Base-by-base conservation (phyloP, 1,140 invertebrate species). In the Myzus persicae region DNA sequence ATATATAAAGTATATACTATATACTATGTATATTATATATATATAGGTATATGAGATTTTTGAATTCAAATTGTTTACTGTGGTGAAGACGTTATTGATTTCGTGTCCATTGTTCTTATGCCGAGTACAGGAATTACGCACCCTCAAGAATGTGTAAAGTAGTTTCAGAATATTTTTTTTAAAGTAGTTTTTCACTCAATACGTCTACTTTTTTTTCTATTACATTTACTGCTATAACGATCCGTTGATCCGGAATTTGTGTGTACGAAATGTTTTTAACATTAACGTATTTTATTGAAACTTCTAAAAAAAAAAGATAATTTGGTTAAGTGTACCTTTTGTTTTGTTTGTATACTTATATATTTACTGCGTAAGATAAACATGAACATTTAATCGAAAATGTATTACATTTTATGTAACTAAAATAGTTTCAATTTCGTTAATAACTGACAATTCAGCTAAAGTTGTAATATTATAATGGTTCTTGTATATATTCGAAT, bases 291-390 rank as follows among this genome's bases (percentile, higher is more conserved):
- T 88, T n/a, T 46, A 88, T 44, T 36, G 85, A 88, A 36, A 88
- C 42, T 48, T 88, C 31, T 44, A n/a, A 46, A 87, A 87, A 87
- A 26, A 87, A n/a, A 48, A 88, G 20, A 88, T 88, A 88, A 88
- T 88, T 88, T 46, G 44, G 42, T 46, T 88, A 48, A 88, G 85
- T 88, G 85, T 88, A 88, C 44, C 14, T 88, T 88, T 46, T 36
- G 44, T 88, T 46, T 46, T 46, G 42, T 88, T 46, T 88, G 38
- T 85, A 14, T 85, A 46, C 85, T n/a, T 44, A 36, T 48, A 36
- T n/a, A 46, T 88, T 36, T 48, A 42, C 20, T 36, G 46, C 20
- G 87, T 88, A 88, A 88, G 85, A 88, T 46, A 88, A 88, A 46
- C 42, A 88, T 36, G 24, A 85, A 11, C 40, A 40, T 87, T 42